These are phyloP conservation scores for Mactromeris polynyma DNA, from an alignment of 2,888 invertebrate species.

Conservation along the genomic window DNA sequence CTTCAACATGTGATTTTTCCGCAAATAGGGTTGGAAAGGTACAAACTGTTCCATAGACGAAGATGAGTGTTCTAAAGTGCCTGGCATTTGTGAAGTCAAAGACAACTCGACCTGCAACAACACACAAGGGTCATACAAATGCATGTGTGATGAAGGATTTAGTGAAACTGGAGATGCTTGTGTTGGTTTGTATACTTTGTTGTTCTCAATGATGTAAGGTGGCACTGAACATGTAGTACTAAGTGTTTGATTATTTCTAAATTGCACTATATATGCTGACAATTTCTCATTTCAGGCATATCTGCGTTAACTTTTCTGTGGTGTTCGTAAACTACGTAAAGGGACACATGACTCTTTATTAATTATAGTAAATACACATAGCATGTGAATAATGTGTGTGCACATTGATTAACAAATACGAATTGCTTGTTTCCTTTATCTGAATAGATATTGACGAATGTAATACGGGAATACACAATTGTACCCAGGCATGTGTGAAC, in stretches of 20 bases:
- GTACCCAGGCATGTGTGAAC: conserved; percentile 38
- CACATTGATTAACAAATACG: background rate
- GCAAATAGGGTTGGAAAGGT: conserved; percentile 7
- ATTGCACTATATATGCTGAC: too few relatives aligned
- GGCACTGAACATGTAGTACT: too few relatives aligned
- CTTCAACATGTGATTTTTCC: background rate
- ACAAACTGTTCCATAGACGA: background rate
- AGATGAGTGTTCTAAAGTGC: conserved; percentile 1
- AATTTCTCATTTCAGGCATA: too few relatives aligned
- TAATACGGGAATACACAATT: conserved; percentile 5
- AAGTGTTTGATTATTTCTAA: too few relatives aligned
- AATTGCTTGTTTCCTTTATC: background rate
- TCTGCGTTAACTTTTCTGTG: too few relatives aligned
- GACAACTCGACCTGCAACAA: background rate
- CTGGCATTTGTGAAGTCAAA: background rate
- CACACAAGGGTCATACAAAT: background rate
- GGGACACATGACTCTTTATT: background rate
- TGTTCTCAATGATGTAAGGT: too few relatives aligned
- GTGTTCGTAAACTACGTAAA: background rate
- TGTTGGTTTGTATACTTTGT: conserved; percentile 7
- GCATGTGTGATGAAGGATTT: background rate
- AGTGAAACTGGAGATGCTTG: background rate
- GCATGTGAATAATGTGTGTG: background rate
- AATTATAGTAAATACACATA: background rate
- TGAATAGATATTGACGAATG: conserved; percentile 51